Evolutionary conservation across 2,888 invertebrate species (phyloP).

Genomic region (Morpho achilles): DNA sequence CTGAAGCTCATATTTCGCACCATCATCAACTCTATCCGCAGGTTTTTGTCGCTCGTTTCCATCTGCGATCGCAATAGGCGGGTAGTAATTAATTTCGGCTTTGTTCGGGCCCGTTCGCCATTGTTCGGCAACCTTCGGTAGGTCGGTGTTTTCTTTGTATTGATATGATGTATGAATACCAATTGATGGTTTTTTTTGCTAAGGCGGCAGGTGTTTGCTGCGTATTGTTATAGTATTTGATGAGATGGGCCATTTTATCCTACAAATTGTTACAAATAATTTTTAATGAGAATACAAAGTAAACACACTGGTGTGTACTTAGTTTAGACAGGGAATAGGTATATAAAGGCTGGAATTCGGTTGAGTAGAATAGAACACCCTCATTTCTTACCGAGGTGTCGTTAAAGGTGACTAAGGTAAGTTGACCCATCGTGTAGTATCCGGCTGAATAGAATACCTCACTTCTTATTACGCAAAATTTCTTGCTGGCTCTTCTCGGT

Average conservation of each 20-base stretch:
- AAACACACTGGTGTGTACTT: not conserved
- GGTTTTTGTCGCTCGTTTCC: constrained; percentile 24
- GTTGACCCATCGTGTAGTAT: too few species aligned
- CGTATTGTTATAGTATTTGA: constrained; percentile 2
- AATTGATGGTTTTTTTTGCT: constrained; percentile 10
- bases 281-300: not conserved
- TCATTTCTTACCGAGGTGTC: too few species aligned
- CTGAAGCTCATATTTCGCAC: constrained; percentile 7
- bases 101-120: constrained; percentile 39
- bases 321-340: too few species aligned
- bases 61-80: constrained; percentile 39
- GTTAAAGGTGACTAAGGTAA: too few species aligned
- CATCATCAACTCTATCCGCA: constrained; percentile 8
- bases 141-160: constrained; percentile 31
- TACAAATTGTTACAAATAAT: too few species aligned
- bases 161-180: constrained; percentile 23
- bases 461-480: too few species aligned
- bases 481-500: too few species aligned
- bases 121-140: constrained; percentile 38
- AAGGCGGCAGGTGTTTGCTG: constrained; percentile 11
- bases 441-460: too few species aligned
- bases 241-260: not conserved
- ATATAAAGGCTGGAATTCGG: too few species aligned
- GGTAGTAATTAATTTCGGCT: constrained; percentile 51
- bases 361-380: too few species aligned